Base-by-base conservation (phyloP, 64 coral and sea anemone species). In the Trachythela sp. region DNA sequence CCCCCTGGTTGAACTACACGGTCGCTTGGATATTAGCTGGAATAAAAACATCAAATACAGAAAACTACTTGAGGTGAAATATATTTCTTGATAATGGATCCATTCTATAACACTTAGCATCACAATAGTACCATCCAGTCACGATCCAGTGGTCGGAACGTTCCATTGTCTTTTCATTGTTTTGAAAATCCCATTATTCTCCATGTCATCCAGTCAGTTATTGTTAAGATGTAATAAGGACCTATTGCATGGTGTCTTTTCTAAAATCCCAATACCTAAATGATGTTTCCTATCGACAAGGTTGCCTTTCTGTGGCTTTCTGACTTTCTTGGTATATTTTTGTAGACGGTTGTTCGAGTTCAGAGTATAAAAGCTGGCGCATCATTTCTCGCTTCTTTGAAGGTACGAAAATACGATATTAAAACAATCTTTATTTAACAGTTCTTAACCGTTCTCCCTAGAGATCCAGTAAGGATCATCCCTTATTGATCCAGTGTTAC, bases 1-100 rank as follows among this genome's bases (percentile, higher is more conserved):
- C 38, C 93, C 96, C 58, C 86, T 99, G 54, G 68, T 67, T 36
- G 83, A 92, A 2, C 54, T 93, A 27, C 89, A 99, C 48, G 90
- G 49, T 70, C 89, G 84, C 17, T 54, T 99, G 36, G 87, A 95
- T 52, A 93, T 88, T 54, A 64, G 89, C n/a, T 99, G 96, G 96
- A 99, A 77, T 56, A 93, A 91, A 50, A 86, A 91, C 24, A 70
- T 91, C 13, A 91, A 54, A 51, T 94, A 94, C 43, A 89, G 96
- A 2, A 87, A 88, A 32, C 94, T 80, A 29, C 83, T 99, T 40
- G 96, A 99, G 96, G 96, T 89, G 87, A 88, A 49, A 67, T 49
- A 1, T 43, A 20, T 20, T 64, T 64, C 26, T 64, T 24, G 24
- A n/a, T 58, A 20, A 8, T 2, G 18, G 2, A 13, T 8, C 54